Conservation (phyloP, 2,888 invertebrate species). For the Xestia c-nigrum region DNA sequence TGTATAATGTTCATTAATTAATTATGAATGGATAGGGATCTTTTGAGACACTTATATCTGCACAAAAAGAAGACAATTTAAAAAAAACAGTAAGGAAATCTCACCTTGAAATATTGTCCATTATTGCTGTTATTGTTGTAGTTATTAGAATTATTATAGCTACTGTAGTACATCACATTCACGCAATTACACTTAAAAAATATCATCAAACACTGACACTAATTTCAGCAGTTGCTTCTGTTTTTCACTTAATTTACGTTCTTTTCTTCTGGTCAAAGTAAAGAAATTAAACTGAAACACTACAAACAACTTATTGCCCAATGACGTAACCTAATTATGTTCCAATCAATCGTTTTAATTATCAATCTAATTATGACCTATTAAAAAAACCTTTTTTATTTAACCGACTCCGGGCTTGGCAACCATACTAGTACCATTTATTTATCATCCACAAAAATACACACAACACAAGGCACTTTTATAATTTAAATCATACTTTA, state of each 20-base stretch:
- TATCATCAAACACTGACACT: conserved; percentile 19
- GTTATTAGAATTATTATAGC: conserved; percentile 52
- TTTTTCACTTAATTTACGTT: background rate
- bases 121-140: conserved; percentile 61
- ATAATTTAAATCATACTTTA: background rate
- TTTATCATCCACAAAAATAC: background rate
- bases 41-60: background rate
- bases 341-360: background rate
- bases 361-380: background rate
- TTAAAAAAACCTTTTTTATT: background rate
- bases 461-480: background rate
- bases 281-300: background rate
- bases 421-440: background rate
- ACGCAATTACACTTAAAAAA: conserved; percentile 15
- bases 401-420: background rate
- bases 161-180: conserved; percentile 62
- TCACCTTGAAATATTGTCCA: conserved; percentile 71
- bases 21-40: background rate
- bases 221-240: background rate
- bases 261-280: background rate
- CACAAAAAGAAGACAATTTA: background rate
- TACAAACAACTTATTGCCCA: background rate
- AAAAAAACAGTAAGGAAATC: conserved; percentile 8
- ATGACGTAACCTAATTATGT: background rate
- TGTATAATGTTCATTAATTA: background rate